Evolutionary conservation across 2,113 vertebrate species (phyloP), one percentile per base, ranked within the genome.

Genomic region (Hyla sarda): DNA sequence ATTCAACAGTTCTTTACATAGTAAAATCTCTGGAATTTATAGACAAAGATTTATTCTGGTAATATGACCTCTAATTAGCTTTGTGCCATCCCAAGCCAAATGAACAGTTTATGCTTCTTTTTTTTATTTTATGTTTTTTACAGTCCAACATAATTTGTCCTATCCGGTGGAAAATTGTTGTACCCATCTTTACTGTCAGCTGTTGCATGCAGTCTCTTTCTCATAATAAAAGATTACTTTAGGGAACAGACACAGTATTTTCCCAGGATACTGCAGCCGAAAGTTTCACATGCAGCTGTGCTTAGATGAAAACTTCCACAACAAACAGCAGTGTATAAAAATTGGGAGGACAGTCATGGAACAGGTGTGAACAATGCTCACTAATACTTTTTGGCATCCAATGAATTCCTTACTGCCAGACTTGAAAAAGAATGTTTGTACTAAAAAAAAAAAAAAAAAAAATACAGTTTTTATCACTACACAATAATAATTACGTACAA

Each of bases 151-250:
- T 32, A 47, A 78, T 23, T 78, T 34, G 60, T 84, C 13, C 54
- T 77, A 41, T 83, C 82, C 82, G 25, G 48, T 82, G 79, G 75
- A 56, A 78, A 82, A 82, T 82, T 16, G 34, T 28, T n/a, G 14
- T 82, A 21, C 56, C 17, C 79, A 82, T 54, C 48, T 25, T 73
- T 83, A n/a, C 54, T 73, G 71, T 83, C 82, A 83, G 82, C 82
- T 83, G 82, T 41, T 83, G 62, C 23, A 47, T 73, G 32, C 65
- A 30, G 62, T 83, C 67, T 52, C 5, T 28, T 73, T 83, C 82
- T 72, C 82, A 83, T 52, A 73, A 71, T 72, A 56, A 56, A n/a
- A 72, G 13, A 12, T 54, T 73, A 56, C 82, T 32, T 54, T 83
- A 17, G 67, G 82, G 67, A 83, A 73, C 48, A 56, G 8, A 48